Percentiles rank a stretch among this genome's conserved stretches.
These are phyloP conservation scores for Menura novaehollandiae DNA, from an alignment of 2,113 vertebrate genomes.

Conservation along the genomic window DNA sequence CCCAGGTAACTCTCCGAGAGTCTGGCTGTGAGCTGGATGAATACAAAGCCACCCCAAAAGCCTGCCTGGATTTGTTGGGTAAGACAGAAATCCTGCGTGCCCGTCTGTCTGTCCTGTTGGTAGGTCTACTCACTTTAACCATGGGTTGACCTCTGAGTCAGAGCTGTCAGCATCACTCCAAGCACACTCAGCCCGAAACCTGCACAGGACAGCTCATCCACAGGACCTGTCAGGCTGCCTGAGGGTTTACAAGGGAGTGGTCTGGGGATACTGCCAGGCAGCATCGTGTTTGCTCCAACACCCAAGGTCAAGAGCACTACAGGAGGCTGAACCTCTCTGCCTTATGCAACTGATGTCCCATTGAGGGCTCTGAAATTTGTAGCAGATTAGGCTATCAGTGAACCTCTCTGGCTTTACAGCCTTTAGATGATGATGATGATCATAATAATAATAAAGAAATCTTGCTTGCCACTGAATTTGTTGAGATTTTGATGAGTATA, in stretches of 20 bases:
- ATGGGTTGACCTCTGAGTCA: not conserved
- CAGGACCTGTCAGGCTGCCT: not conserved
- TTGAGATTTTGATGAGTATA: not conserved
- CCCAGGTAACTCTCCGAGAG: not conserved
- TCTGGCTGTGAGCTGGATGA: not conserved
- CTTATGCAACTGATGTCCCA: not conserved
- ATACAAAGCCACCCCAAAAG: not conserved
- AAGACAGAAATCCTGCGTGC: accelerated
- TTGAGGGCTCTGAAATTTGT: not conserved
- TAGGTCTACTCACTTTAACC: not conserved
- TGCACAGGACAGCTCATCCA: not conserved
- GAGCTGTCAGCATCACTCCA: not conserved
- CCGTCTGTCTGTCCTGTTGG: not conserved
- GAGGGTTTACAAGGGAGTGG: not conserved
- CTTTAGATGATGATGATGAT: not conserved
- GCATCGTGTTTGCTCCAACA: not conserved
- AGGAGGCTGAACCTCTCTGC: not conserved
- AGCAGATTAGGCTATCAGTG: not conserved
- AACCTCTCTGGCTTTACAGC: not conserved
- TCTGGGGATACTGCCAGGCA: not conserved
- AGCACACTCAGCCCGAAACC: not conserved
- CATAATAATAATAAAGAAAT: not conserved
- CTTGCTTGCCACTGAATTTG: not conserved
- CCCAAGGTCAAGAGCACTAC: not conserved
- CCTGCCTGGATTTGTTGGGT: not conserved